Percentiles rank a stretch among this genome's conserved stretches.
Evolutionary conservation across 2,797 vertebrate species (phyloP).

Genomic region (Microhierax caerulescens): DNA sequence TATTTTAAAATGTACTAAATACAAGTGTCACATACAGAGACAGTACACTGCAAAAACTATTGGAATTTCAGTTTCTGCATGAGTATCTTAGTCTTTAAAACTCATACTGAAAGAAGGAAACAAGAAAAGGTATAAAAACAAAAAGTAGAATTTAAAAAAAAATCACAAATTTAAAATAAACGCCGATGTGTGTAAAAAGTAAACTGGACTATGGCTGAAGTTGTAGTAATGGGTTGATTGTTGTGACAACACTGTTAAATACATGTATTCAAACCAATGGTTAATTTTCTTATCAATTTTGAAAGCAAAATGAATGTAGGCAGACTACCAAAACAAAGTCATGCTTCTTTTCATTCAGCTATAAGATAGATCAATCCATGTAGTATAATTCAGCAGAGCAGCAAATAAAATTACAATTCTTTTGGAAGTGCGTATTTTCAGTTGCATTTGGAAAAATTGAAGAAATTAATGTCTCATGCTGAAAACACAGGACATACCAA

Average conservation of each 20-base stretch:
- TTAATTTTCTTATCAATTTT: background rate
- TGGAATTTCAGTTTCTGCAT: background rate
- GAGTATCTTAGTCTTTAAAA: background rate
- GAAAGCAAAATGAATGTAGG: background rate
- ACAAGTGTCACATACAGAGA: background rate
- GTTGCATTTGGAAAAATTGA: background rate
- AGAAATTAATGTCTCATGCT: background rate
- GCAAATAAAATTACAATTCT: background rate
- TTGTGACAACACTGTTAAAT: background rate
- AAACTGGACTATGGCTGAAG: background rate
- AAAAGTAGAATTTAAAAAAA: background rate
- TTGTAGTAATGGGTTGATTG: background rate
- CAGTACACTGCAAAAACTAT: background rate
- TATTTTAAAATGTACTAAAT: background rate
- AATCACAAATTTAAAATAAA: background rate
- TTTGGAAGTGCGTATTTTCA: background rate
- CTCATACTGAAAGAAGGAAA: background rate
- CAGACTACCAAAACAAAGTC: background rate
- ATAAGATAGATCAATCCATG: background rate
- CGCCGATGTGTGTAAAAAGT: background rate
- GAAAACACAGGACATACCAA: background rate
- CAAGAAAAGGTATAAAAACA: background rate
- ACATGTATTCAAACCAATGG: background rate
- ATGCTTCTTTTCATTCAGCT: background rate
- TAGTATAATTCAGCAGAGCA: background rate